Evolutionary conservation across 2,797 vertebrate species (phyloP), one percentile per base, ranked within the genome.

Genomic region (Siniperca scherzeri): DNA sequence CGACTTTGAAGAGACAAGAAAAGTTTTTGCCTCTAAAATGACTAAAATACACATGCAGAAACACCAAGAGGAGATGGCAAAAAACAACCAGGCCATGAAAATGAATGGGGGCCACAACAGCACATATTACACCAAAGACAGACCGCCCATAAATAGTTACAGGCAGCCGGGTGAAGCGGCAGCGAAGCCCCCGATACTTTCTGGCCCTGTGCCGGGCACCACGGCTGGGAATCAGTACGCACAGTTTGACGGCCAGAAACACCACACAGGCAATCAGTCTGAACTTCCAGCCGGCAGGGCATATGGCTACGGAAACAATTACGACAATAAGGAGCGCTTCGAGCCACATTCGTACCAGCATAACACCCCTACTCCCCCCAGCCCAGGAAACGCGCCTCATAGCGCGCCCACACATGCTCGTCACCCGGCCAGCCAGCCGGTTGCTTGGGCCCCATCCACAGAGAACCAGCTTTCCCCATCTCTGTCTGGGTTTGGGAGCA

Each of bases 1-100:
- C 0, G 98, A 99, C 83, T 99, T 99, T 82, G 98, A 99, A 77
- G 97, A 99, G 91, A 99, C 98, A 0, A 92, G 98, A 33, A 94
- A 84, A 75, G 97, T 98, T 44, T 99, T 99, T 17, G 98, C 98
- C 73, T 96, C 97, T 17, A 99, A 99, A 92, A 99, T 99, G 98
- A 96, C 95, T 60, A 98, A 96, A 90, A 99, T 99, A 80, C 97
- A 99, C 83, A 96, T 97, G 65, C 98, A 98, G 91, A 97, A 98
- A 70, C 97, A 97, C 17, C 97, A 97, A 8, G 96, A 96, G 74
- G 96, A 96, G 84, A 92, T 96, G 85, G 94, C 94, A 0, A 95
- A 78, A 53, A 96, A 70, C 85, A 95, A 17, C 88, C 80, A 96
- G 94, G 74, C 94, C 74, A 89, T 92, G 65, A 91, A 87, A 80